phyloP scores from a whole-genome alignment of 2,113 vertebrate genomes.

The Indicator indicator region DNA sequence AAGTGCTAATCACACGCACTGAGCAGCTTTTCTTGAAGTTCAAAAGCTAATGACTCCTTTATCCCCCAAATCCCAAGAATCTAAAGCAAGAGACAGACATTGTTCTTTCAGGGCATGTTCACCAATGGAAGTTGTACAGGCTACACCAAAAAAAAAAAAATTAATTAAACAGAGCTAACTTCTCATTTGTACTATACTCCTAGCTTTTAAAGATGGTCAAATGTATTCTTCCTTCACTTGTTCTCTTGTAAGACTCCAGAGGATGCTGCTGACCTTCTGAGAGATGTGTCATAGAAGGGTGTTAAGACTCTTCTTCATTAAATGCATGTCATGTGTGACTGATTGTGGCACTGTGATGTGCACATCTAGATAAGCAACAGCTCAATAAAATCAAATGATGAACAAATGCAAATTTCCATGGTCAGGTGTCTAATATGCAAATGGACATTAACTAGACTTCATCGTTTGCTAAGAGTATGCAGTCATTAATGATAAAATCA shows the following conservation, averaged over 20 bases:
- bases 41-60: neutral
- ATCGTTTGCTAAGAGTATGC: neutral
- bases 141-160: neutral
- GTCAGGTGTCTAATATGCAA: neutral
- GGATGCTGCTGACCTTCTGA: neutral
- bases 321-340: neutral
- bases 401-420: neutral
- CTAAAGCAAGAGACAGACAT: neutral
- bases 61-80: neutral
- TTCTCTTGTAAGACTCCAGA: neutral
- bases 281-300: neutral
- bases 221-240: neutral
- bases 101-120: neutral
- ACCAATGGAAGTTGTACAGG: neutral
- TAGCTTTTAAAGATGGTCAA: neutral
- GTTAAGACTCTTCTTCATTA: neutral
- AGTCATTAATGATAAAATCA: conserved; percentile 3
- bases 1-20: neutral
- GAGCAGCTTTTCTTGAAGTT: neutral
- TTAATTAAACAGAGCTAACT: neutral
- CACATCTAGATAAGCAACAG: accelerated
- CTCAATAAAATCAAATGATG: neutral
- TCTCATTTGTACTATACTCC: neutral
- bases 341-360: neutral
- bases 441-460: neutral